These are phyloP conservation scores for Lophius americanus DNA, from an alignment of 2,797 vertebrate species.

Conservation along the genomic window DNA sequence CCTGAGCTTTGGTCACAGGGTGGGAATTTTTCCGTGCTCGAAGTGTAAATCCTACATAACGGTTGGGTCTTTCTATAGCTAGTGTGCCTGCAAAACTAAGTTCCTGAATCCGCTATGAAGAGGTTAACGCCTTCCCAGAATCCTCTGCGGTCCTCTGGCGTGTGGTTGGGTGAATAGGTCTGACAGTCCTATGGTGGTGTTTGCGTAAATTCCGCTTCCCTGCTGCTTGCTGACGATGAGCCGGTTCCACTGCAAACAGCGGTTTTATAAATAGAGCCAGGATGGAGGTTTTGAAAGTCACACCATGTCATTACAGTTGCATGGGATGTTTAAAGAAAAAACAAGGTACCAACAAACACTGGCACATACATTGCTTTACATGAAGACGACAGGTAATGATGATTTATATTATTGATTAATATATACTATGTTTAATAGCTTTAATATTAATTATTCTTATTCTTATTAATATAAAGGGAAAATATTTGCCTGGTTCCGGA, in stretches of 20 bases:
- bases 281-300: conserved; percentile 63
- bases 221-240: conserved; percentile 68
- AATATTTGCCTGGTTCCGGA: too few relatives aligned
- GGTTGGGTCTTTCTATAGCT: conserved; percentile 46
- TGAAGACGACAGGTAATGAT: too few relatives aligned
- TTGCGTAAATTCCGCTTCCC: conserved; percentile 41
- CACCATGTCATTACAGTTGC: conserved; percentile 72
- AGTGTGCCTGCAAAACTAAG: conserved; percentile 54
- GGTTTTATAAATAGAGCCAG: conserved; percentile 81
- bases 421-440: too few relatives aligned
- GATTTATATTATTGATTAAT: too few relatives aligned
- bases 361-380: too few relatives aligned
- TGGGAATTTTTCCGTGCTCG: conserved; percentile 34
- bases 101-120: conserved; percentile 64
- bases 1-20: conserved; percentile 23
- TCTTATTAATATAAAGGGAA: too few relatives aligned
- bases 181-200: conserved; percentile 8
- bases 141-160: conserved; percentile 34
- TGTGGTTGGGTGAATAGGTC: background rate
- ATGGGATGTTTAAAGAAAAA: conserved; percentile 10
- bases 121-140: conserved; percentile 67
- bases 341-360: conserved; percentile 16
- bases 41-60: conserved; percentile 36
- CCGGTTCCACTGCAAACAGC: conserved; percentile 68
- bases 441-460: too few relatives aligned